phyloP scores from a whole-genome alignment of 2,797 vertebrate genomes.

The Lacerta agilis region DNA sequence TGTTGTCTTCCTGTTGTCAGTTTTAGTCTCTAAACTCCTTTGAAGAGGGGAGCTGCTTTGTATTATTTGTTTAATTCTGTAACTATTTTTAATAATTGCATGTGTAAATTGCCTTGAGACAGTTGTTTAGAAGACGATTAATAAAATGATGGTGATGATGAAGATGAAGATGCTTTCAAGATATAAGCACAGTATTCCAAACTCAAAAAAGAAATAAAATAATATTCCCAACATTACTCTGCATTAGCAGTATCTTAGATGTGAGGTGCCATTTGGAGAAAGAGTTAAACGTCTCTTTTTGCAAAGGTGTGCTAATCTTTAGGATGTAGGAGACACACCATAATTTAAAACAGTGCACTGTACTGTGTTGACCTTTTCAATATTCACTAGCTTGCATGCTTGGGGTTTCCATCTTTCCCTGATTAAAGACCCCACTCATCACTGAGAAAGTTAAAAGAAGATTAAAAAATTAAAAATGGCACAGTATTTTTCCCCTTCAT shows the following conservation, averaged over 20 bases:
- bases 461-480: conserved; percentile 73
- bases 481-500: conserved; percentile 61
- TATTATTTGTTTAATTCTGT: no score
- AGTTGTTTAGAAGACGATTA: no score
- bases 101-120: no score
- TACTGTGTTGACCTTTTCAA: conserved; percentile 70
- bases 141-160: no score
- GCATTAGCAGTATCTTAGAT: neutral
- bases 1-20: no score
- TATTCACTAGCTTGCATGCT: conserved; percentile 68
- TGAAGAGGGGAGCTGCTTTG: no score
- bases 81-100: no score
- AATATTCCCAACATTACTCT: neutral
- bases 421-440: conserved; percentile 67
- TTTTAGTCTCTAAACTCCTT: no score
- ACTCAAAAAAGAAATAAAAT: neutral
- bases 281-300: conserved; percentile 55
- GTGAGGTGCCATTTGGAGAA: neutral
- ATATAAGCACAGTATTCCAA: neutral
- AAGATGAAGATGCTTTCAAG: neutral
- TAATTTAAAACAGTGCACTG: conserved; percentile 61
- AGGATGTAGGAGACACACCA: conserved; percentile 30
- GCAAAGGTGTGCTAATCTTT: conserved; percentile 48
- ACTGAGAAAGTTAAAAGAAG: conserved; percentile 67
- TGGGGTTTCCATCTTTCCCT: conserved; percentile 57